These are phyloP conservation scores for Helostoma temminkii DNA, from an alignment of 2,797 vertebrate genomes.

Conservation along the genomic window DNA sequence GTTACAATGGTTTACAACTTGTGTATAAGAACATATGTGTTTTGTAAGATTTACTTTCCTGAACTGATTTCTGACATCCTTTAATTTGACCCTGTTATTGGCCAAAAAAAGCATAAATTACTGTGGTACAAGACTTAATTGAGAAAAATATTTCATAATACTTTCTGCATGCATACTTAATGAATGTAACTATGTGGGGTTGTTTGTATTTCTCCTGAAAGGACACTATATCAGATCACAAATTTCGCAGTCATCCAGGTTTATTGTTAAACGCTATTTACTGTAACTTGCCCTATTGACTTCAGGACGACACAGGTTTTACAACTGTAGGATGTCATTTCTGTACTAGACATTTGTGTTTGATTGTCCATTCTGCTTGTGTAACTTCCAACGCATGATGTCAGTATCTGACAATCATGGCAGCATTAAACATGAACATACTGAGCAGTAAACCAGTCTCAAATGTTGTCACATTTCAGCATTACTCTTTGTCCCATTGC, in stretches of 20 bases:
- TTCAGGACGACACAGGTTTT: constrained; percentile 24
- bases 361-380: constrained; percentile 39
- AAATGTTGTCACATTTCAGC: background rate
- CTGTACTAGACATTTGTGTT: constrained; percentile 37
- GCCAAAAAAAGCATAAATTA: constrained; percentile 23
- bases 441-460: constrained; percentile 31
- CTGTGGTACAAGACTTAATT: constrained; percentile 45
- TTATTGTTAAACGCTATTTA: constrained; percentile 29
- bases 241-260: constrained; percentile 25
- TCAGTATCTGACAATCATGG: constrained; percentile 30
- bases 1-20: constrained; percentile 54
- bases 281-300: constrained; percentile 19
- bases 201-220: constrained; percentile 53
- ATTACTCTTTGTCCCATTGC: background rate
- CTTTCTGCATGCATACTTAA: constrained; percentile 27
- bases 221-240: constrained; percentile 33
- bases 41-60: constrained; percentile 52
- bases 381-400: constrained; percentile 35
- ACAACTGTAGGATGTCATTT: constrained; percentile 13
- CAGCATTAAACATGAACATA: constrained; percentile 64
- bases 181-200: constrained; percentile 61
- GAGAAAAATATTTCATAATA: constrained; percentile 41
- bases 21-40: constrained; percentile 46
- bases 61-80: constrained; percentile 32
- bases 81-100: constrained; percentile 30